phyloP scores from a whole-genome alignment of 2,888 invertebrate species.

The Lasioglossum pauxillum region DNA sequence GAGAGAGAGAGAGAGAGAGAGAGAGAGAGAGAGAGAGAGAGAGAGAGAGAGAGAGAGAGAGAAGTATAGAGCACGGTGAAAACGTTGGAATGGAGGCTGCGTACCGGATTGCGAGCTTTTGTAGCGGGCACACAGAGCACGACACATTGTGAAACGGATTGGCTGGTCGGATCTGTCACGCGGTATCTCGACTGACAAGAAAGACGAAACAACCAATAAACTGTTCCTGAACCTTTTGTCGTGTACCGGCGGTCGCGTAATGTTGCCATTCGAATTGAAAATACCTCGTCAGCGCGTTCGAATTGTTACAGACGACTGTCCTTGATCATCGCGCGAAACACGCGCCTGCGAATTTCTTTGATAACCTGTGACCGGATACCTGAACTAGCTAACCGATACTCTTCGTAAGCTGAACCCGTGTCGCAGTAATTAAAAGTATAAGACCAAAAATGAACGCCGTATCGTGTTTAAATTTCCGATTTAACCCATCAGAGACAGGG shows the following conservation, averaged over 20 bases:
- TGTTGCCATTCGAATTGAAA: slow-evolving; percentile 66
- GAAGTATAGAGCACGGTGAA: slow-evolving; percentile 16
- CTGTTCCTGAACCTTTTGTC: slow-evolving; percentile 70
- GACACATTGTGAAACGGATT: slow-evolving; percentile 70
- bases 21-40: neutral
- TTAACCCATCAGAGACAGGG: neutral
- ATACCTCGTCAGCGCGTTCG: slow-evolving; percentile 67
- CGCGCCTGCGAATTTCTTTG: slow-evolving; percentile 7
- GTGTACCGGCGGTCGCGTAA: slow-evolving; percentile 59
- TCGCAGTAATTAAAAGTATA: slow-evolving; percentile 5
- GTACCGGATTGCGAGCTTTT: slow-evolving; percentile 65
- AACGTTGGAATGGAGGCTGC: slow-evolving; percentile 57
- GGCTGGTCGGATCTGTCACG: slow-evolving; percentile 72
- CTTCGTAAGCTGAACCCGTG: neutral
- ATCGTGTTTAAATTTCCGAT: neutral
- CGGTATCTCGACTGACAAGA: slow-evolving; percentile 71
- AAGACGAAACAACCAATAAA: slow-evolving; percentile 74
- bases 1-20: neutral
- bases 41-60: neutral
- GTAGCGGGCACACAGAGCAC: slow-evolving; percentile 53
- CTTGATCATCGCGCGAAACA: slow-evolving; percentile 30
- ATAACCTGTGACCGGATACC: neutral
- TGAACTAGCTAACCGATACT: neutral
- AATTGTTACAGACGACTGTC: slow-evolving; percentile 53
- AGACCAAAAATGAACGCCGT: neutral